These are phyloP conservation scores for Lepidotrigona ventralis DNA, from an alignment of 1,140 invertebrate species.

Conservation along the genomic window DNA sequence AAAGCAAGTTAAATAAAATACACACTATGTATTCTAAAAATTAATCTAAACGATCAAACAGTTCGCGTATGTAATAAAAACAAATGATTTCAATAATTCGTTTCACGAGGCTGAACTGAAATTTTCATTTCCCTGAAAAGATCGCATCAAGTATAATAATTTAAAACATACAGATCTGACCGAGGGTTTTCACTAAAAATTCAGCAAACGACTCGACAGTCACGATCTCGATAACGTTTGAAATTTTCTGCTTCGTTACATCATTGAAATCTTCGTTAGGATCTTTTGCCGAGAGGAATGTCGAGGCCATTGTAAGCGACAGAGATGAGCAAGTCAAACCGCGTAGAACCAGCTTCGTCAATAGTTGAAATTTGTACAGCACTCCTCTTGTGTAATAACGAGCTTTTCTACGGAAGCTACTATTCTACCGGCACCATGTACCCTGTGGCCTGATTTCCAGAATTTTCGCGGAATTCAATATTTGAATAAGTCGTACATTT, in stretches of 20 bases:
- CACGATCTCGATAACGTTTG: neutral
- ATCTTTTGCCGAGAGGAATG: neutral
- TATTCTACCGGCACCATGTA: slow-evolving; percentile 11
- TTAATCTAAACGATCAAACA: too few species aligned
- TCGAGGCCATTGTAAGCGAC: neutral
- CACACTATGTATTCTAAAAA: too few species aligned
- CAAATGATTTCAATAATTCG: too few species aligned
- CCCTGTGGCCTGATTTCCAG: slow-evolving; percentile 34
- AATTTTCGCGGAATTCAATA: slow-evolving; percentile 47
- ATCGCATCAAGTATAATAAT: too few species aligned
- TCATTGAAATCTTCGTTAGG: neutral
- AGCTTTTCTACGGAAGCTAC: slow-evolving; percentile 12
- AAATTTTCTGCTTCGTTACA: neutral
- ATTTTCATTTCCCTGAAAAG: too few species aligned
- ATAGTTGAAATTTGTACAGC: slow-evolving; percentile 32
- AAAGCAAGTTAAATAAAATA: too few species aligned
- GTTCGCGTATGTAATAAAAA: too few species aligned
- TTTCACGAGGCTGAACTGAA: too few species aligned
- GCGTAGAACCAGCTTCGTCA: slow-evolving; percentile 38
- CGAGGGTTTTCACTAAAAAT: neutral
- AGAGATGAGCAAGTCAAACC: slow-evolving; percentile 19
- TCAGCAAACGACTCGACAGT: neutral
- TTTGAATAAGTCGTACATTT: slow-evolving; percentile 37
- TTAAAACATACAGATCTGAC: neutral
- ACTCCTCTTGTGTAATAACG: slow-evolving; percentile 19